These are phyloP conservation scores for Anthoscopus minutus DNA, from an alignment of 2,113 vertebrate genomes.

Conservation along the genomic window DNA sequence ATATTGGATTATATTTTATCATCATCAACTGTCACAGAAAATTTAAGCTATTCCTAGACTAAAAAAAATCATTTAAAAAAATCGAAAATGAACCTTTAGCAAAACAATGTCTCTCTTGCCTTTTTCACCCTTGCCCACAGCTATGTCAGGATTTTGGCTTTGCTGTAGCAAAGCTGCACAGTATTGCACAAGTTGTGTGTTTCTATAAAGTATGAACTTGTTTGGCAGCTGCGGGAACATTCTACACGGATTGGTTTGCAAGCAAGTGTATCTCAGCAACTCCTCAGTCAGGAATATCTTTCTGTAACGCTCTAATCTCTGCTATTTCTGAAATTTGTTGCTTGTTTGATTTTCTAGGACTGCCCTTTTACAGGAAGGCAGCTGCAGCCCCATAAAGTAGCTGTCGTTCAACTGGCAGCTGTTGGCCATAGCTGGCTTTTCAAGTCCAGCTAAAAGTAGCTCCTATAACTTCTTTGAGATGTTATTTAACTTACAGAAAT, in stretches of 20 bases:
- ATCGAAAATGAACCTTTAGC: not conserved
- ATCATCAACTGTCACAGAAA: not conserved
- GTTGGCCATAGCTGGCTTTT: not conserved
- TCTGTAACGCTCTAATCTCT: not conserved
- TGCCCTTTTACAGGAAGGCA: constrained; percentile 28
- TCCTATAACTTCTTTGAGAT: not conserved
- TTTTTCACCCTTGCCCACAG: not conserved
- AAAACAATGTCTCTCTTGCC: constrained; percentile 5
- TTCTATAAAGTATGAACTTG: not conserved
- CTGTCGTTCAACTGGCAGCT: constrained; percentile 23
- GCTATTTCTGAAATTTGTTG: constrained; percentile 12
- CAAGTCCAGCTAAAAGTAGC: constrained; percentile 37
- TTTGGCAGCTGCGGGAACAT: not conserved
- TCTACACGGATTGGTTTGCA: not conserved
- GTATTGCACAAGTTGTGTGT: not conserved
- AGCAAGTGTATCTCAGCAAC: not conserved
- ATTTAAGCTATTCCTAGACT: constrained; percentile 20
- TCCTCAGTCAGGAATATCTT: not conserved
- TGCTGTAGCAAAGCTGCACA: not conserved
- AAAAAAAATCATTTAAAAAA: not conserved
- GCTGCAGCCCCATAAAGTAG: constrained; percentile 24
- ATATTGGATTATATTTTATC: constrained; percentile 20
- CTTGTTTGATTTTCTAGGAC: not conserved
- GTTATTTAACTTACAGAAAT: not conserved
- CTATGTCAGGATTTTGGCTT: not conserved